Conservation (phyloP, 2,113 vertebrate genomes). For the Synchiropus splendidus region DNA sequence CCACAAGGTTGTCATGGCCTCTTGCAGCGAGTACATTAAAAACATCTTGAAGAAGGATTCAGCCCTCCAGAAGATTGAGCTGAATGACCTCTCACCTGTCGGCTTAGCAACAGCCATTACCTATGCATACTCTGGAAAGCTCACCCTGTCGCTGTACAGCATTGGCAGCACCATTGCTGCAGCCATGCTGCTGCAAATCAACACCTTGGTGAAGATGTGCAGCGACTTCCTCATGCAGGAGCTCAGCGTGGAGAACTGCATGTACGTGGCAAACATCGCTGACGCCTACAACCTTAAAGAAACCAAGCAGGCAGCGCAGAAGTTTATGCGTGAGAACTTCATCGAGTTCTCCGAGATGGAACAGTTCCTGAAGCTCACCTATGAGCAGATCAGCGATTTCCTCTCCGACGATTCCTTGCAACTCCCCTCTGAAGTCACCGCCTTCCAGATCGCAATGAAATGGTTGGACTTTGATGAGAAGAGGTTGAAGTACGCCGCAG, state of each 20-base stretch:
- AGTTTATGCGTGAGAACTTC: constrained; percentile 95
- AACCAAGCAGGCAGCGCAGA: constrained; percentile 83
- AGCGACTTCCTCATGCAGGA: constrained; percentile 92
- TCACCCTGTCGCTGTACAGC: constrained; percentile 90
- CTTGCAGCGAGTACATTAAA: constrained; percentile 88
- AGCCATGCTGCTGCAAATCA: constrained; percentile 83
- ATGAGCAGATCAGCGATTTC: constrained; percentile 96
- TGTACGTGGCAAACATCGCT: constrained; percentile 92
- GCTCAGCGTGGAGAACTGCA: constrained; percentile 94
- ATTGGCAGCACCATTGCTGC: constrained; percentile 93
- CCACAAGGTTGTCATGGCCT: constrained; percentile 95
- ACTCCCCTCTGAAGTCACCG: constrained; percentile 91
- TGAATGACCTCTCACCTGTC: constrained; percentile 83
- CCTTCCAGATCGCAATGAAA: constrained; percentile 96
- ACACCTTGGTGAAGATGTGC: constrained; percentile 94
- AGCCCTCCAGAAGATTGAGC: constrained; percentile 80
- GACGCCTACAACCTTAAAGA: constrained; percentile 87
- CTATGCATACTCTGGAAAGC: constrained; percentile 92
- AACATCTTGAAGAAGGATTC: constrained; percentile 89
- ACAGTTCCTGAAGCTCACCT: constrained; percentile 96
- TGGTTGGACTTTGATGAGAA: constrained; percentile 98
- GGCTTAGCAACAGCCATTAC: constrained; percentile 89
- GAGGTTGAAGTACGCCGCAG: constrained; percentile 86
- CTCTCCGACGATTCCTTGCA: constrained; percentile 89
- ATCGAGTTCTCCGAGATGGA: constrained; percentile 98